These are phyloP conservation scores for Psylliodes chrysocephalus DNA, from an alignment of 2,888 invertebrate species.

Conservation along the genomic window DNA sequence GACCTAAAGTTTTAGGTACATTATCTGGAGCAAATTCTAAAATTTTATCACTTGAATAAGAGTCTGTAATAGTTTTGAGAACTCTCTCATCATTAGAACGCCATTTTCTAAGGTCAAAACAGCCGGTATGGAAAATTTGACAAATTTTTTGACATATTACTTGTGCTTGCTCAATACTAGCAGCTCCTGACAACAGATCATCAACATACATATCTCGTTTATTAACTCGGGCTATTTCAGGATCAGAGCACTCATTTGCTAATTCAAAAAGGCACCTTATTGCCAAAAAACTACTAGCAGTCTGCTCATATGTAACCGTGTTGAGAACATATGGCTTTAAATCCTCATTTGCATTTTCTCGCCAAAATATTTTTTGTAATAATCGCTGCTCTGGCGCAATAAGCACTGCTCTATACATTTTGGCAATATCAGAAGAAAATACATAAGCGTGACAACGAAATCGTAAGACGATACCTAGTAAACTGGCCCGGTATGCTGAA, in stretches of 20 bases:
- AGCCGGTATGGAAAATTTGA: background rate
- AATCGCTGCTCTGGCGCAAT: background rate
- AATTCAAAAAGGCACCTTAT: background rate
- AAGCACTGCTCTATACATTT: no score
- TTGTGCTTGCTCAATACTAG: background rate
- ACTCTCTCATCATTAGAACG: background rate
- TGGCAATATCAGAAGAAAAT: background rate
- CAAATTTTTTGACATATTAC: background rate
- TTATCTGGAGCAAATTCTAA: no score
- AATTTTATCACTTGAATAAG: no score
- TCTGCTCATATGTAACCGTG: background rate
- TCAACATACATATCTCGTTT: background rate
- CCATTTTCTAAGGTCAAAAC: background rate
- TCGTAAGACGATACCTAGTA: background rate
- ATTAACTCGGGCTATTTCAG: background rate
- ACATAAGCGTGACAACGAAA: background rate
- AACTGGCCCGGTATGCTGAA: background rate
- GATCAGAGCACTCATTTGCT: background rate
- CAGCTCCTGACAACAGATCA: background rate
- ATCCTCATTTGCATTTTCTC: background rate
- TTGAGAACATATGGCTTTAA: background rate
- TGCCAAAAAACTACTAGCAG: background rate
- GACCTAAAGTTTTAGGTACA: no score
- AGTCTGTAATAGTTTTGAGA: no score
- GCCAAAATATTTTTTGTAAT: slow-evolving; percentile 1